Evolutionary conservation across 2,888 invertebrate species (phyloP).

Genomic region (Adela reaumurella): DNA sequence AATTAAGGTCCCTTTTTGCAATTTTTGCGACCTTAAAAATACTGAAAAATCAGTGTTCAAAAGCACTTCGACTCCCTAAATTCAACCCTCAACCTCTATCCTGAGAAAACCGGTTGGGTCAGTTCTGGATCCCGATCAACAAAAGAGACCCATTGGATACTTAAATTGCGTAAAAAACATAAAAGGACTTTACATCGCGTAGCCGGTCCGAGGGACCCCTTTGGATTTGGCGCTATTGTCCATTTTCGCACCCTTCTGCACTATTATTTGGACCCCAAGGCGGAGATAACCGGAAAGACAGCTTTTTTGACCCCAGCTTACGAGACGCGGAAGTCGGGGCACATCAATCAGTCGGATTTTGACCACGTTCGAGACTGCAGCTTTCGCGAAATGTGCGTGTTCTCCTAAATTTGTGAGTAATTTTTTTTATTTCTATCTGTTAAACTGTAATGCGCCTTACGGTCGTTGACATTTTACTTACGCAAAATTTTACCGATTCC

Average conservation of each 20-base stretch:
- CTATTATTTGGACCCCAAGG: conserved; percentile 31
- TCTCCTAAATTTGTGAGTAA: too few species aligned
- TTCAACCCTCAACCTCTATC: background rate
- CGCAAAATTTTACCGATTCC: too few species aligned
- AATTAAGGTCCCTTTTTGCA: too few species aligned
- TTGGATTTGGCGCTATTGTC: conserved; percentile 35
- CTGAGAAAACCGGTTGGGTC: conserved; percentile 48
- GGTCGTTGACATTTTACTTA: too few species aligned
- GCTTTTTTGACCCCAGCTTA: conserved; percentile 43
- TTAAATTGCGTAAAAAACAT: conserved; percentile 31
- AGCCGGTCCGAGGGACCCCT: background rate
- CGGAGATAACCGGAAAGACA: conserved; percentile 55
- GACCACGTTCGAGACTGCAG: conserved; percentile 25
- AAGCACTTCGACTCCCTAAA: background rate
- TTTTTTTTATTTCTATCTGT: too few species aligned
- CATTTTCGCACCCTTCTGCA: conserved; percentile 40
- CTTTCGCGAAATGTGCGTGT: background rate
- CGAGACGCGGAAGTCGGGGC: conserved; percentile 31
- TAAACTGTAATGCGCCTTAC: too few species aligned
- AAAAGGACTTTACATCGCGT: background rate
- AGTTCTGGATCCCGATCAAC: conserved; percentile 47
- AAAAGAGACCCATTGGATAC: conserved; percentile 49
- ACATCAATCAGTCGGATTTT: conserved; percentile 32
- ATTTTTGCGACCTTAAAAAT: too few species aligned
- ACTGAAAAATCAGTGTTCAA: background rate